Evolutionary conservation across 2,797 vertebrate species (phyloP), one percentile per base, ranked within the genome.

Genomic region (Setipinna tenuifilis): DNA sequence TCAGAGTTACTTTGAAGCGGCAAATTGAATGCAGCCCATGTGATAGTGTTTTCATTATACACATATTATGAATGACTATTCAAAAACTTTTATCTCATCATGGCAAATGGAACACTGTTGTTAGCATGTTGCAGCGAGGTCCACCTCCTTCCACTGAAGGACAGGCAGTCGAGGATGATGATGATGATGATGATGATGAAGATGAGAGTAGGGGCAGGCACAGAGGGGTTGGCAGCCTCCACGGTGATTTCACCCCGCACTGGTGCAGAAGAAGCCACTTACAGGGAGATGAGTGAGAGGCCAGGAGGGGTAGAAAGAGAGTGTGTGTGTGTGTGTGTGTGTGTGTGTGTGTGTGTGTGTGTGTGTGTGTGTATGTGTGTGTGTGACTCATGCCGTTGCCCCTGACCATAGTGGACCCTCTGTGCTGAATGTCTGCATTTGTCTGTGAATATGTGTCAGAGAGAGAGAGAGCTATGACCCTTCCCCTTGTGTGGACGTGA

Each of bases 241-340:
- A 7, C 54, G 23, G 68, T 84, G 83, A 83, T 71, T 28, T 75
- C 83, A 84, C 65, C 28, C 10, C 14, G 6, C 48, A 11, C 11
- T 84, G 71, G 21, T 75, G 83, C 46, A 84, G 65, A 80, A 78
- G 28, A 41, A 57, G 28, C 35, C 46, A 58, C 68, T 57, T 41
- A 57, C n/a, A 44, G 28, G 35, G 19, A 35, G 25, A 11, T 28
- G 62, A 50, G 83, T 23, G 61, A 14, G 83, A 28, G 44, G 19
- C 16, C 11, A 50, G 23, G 41, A 48, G 61, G 6, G 58, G 11
- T 12, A 62, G 35, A 83, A 7, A 65, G 31, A 61, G 62, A 17
- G 46, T 28, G 28, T 83, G 82, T 19, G 57, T 68, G 62, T 28
- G 21, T 83, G 82, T 62, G 31, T 83, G 46, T 23, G 50, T 9